These are phyloP conservation scores for Lacerta agilis DNA, from an alignment of 2,797 vertebrate species.

Conservation along the genomic window DNA sequence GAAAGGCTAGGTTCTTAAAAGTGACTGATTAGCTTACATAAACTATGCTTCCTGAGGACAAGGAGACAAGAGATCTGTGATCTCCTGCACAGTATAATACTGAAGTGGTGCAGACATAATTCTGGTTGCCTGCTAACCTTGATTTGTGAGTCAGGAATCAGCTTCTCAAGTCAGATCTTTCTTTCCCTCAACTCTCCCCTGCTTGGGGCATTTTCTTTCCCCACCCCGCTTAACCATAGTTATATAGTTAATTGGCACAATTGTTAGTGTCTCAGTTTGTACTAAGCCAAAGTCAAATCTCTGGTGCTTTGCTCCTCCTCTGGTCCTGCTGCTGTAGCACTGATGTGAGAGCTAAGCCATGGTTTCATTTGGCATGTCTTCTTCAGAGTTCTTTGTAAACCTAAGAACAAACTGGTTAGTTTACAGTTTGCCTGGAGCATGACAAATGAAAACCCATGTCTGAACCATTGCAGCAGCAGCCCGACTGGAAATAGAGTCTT, in stretches of 20 bases:
- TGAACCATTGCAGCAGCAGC: too few species aligned
- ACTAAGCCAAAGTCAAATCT: neutral
- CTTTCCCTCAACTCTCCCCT: neutral
- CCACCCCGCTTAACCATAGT: neutral
- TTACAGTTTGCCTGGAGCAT: too few species aligned
- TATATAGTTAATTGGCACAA: neutral
- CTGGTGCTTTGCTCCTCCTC: neutral
- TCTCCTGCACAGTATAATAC: neutral
- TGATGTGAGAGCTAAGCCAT: neutral
- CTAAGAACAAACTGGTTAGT: too few species aligned
- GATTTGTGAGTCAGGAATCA: neutral
- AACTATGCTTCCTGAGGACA: neutral
- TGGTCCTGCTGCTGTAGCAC: neutral
- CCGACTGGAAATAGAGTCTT: neutral
- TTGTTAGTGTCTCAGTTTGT: too few species aligned
- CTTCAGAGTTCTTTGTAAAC: too few species aligned
- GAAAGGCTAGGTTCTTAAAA: neutral
- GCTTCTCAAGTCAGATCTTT: neutral
- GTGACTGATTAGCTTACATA: neutral
- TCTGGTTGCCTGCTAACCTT: neutral
- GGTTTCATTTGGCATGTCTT: neutral
- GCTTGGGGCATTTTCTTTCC: neutral
- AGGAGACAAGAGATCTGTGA: neutral
- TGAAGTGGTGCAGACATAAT: neutral
- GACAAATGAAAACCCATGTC: too few species aligned